Conservation (phyloP, 1,140 invertebrate species). For the Sarcophaga peregrina region DNA sequence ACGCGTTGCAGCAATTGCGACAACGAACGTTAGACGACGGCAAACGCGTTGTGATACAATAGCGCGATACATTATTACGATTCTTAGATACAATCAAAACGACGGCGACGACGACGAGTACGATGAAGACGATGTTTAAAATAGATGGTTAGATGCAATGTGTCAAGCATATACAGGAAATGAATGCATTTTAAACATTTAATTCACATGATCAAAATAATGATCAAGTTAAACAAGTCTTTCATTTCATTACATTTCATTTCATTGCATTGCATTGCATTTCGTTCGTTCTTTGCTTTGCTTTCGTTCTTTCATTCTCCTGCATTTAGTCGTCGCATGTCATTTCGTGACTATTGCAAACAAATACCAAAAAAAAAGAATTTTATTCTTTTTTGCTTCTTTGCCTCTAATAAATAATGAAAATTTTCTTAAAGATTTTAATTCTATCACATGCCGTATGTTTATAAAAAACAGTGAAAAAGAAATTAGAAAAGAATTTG, state of each 20-base stretch:
- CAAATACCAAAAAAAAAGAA: background rate
- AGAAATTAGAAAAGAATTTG: constrained; percentile 11
- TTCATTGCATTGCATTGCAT: background rate
- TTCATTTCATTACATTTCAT: too few relatives aligned
- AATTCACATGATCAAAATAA: constrained; percentile 19
- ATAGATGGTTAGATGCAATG: background rate
- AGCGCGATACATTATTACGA: background rate
- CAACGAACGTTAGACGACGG: background rate
- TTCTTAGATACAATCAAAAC: background rate
- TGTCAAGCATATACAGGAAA: background rate
- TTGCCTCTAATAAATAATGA: background rate
- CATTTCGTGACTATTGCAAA: background rate
- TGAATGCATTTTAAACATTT: constrained; percentile 20
- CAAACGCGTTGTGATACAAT: background rate
- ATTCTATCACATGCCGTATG: background rate
- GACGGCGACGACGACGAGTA: too few relatives aligned
- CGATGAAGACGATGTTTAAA: too few relatives aligned
- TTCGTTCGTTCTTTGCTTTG: background rate
- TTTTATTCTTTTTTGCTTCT: background rate
- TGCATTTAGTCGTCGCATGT: background rate
- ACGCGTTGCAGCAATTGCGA: background rate
- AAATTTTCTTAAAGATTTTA: constrained; percentile 2
- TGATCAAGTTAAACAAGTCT: constrained; percentile 18
- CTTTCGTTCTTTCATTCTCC: background rate
- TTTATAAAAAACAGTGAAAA: background rate